Percentiles rank a stretch among this genome's conserved stretches.
These are phyloP conservation scores for Falco peregrinus DNA, from an alignment of 2,797 vertebrate genomes.

Conservation along the genomic window DNA sequence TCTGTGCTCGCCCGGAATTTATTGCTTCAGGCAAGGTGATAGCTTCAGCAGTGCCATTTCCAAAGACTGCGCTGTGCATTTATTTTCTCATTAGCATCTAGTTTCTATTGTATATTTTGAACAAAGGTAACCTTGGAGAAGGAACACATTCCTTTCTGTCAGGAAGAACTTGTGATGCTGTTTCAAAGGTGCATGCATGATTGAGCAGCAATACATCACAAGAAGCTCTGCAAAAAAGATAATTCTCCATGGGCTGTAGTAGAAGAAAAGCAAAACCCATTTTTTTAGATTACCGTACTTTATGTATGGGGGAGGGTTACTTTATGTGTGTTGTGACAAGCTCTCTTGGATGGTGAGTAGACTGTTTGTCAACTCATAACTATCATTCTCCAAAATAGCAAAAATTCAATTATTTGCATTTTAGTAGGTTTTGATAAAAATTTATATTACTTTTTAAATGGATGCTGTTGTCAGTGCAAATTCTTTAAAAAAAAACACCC, in stretches of 20 bases:
- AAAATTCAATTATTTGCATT: slow-evolving; percentile 21
- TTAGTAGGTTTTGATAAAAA: slow-evolving; percentile 25
- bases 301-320: background rate
- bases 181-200: slow-evolving; percentile 72
- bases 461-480: background rate
- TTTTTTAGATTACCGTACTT: background rate
- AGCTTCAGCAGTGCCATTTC: slow-evolving; percentile 55
- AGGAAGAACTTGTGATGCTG: slow-evolving; percentile 68
- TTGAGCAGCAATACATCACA: slow-evolving; percentile 70
- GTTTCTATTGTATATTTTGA: slow-evolving; percentile 70
- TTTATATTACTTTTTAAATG: background rate
- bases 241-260: slow-evolving; percentile 53
- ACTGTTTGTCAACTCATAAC: slow-evolving; percentile 57
- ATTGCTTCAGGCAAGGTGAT: slow-evolving; percentile 62
- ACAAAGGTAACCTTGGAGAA: slow-evolving; percentile 72
- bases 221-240: slow-evolving; percentile 47
- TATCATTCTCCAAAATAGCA: slow-evolving; percentile 45
- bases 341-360: slow-evolving; percentile 35
- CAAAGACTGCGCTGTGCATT: slow-evolving; percentile 51
- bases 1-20: slow-evolving; percentile 50
- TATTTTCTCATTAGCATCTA: slow-evolving; percentile 75
- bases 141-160: slow-evolving; percentile 68
- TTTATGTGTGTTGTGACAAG: slow-evolving; percentile 65
- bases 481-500: background rate
- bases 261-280: slow-evolving; percentile 44